Conservation (phyloP, 2,888 invertebrate species). For the Agrochola lychnidis region DNA sequence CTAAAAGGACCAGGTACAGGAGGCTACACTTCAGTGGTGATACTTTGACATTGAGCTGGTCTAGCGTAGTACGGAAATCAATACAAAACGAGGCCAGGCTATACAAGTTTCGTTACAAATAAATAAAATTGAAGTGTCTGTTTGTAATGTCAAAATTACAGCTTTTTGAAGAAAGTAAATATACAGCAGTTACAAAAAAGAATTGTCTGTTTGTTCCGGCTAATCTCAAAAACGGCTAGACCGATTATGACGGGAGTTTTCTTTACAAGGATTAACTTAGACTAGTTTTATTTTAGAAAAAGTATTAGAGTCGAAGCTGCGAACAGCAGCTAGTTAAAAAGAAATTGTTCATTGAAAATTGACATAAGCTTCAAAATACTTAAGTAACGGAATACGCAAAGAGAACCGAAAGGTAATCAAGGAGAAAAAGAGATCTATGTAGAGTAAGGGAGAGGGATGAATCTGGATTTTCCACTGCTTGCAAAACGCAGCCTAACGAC, state of each 20-base stretch:
- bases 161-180: no score
- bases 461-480: conserved; percentile 48
- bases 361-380: conserved; percentile 2
- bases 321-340: not conserved
- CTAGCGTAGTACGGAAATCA: not conserved
- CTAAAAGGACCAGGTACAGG: not conserved
- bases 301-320: no score
- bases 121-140: no score
- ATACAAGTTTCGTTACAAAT: no score
- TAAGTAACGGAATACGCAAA: conserved; percentile 3
- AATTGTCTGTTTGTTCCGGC: no score
- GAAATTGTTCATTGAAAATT: conserved; percentile 14
- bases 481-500: conserved; percentile 55
- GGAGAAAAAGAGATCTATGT: conserved; percentile 17
- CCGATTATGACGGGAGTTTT: no score
- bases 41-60: not conserved
- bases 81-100: not conserved
- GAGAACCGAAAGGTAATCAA: conserved; percentile 20
- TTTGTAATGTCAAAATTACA: no score
- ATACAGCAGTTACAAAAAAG: no score
- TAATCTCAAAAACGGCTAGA: no score
- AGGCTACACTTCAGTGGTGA: not conserved
- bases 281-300: no score
- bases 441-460: conserved; percentile 38
- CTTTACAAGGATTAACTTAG: no score